Evolutionary conservation across 2,888 invertebrate species (phyloP), one percentile per base, ranked within the genome.

Genomic region (Acronicta alni): DNA sequence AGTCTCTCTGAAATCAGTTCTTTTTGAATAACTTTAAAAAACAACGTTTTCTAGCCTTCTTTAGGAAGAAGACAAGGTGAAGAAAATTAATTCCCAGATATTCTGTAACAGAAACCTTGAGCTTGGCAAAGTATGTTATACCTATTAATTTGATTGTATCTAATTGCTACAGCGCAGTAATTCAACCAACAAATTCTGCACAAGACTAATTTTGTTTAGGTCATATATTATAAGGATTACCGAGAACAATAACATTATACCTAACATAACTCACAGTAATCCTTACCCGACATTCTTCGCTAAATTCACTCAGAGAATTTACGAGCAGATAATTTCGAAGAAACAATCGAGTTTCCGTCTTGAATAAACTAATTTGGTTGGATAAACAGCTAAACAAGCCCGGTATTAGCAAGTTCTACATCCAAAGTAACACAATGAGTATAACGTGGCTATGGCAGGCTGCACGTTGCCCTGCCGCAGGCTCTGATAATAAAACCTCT

Each of bases 341-440:
- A 58, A 43, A 59, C 60, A 71, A 60, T 66, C 47, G 49, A 65
- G 60, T 66, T 71, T 60, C 43, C 49, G 54, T 44, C 74, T 74
- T 60, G 56, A 62, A 71, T 71, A 69, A 69, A 67, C 67, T 71
- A 72, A 69, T 69, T 69, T 69, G 56, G 52, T 20, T 61, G 44
- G 38, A 53, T 56, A 66, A 60, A 71, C 55, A 66, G 43, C 57
- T 62, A 46, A 56, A 68, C 68, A 63, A 41, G 57, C 17, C 17
- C 44, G 30, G 41, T 59, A 53, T 57, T 55, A 67, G 72, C 67
- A 51, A 60, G 52, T 64, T 57, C 46, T 60, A 65, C 39, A 57
- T 56, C 45, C 16, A 54, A 63, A 58, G 62, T 15, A 67, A 57
- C 58, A 72, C 75, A 72, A 75, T 67, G 41, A 62, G 18, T 54